Evolutionary conservation across 2,888 invertebrate species (phyloP), one percentile per base, ranked within the genome.

Genomic region (Strigamia crassipes): DNA sequence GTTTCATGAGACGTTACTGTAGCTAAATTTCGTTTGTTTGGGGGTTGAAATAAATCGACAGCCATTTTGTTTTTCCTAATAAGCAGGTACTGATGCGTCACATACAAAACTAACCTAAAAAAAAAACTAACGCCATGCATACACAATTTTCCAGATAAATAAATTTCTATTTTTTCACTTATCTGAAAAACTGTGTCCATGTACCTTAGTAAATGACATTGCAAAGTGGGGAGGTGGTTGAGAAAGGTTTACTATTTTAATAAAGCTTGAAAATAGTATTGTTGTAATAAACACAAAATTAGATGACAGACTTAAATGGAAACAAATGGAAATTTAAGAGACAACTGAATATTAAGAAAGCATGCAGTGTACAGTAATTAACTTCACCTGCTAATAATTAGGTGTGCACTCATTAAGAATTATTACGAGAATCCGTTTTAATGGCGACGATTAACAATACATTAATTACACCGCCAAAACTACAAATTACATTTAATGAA

Each of bases 351-450:
- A 66, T 66, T 66, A 66, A 23, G 23, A 66, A 66, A 66, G 61
- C 21, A 12, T 18, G 61, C 12, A 23, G 61, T 66, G 21, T 18
- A 66, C 21, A 8, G 61, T 66, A 66, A 66, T 66, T 66, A 66
- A 66, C 61, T 66, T 66, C 61, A 66, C 61, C 61, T 66, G 61
- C 21, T 66, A 66, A 66, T 66, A 66, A 66, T 66, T 66, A 66
- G 6, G 61, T 0, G 5, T 18, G 23, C 21, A 66, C 23, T 66
- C 61, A 66, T 66, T 66, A 66, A 66, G 61, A 66, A 66, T 23
- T 66, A 66, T 66, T 66, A 66, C 21, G 23, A 18, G 61, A 66
- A 23, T 66, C 23, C 23, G 61, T 21, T 66, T 66, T 23, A 23
- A 23, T 66, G 21, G 61, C 61, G 21, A 23, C 61, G 61, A 66